A percentile compares a stretch with the other conserved stretches of the same genome.
These are phyloP conservation scores for Scyliorhinus canicula DNA, from an alignment of 2,797 vertebrate species.

Conservation along the genomic window DNA sequence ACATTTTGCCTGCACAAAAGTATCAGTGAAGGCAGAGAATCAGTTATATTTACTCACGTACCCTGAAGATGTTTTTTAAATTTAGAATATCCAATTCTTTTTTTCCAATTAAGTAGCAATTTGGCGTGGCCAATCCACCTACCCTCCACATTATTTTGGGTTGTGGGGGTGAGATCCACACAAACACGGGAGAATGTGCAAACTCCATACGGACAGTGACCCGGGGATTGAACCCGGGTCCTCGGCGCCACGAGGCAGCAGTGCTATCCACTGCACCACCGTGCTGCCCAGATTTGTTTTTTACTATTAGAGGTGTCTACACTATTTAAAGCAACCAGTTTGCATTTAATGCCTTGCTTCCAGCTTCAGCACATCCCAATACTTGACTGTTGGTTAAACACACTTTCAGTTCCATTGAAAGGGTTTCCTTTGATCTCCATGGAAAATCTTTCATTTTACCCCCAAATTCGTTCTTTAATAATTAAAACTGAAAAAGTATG, in stretches of 20 bases:
- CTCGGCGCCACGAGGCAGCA: too few relatives aligned
- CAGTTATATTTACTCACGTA: not conserved
- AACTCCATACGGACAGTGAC: too few relatives aligned
- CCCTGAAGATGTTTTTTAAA: not conserved
- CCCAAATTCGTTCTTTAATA: not conserved
- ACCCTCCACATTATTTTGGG: too few relatives aligned
- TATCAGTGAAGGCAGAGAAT: slow-evolving; percentile 44
- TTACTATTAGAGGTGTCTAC: not conserved
- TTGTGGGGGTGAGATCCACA: too few relatives aligned
- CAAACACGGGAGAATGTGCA: too few relatives aligned
- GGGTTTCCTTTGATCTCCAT: not conserved
- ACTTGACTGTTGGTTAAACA: not conserved
- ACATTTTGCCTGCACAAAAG: slow-evolving; percentile 51
- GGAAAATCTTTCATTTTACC: not conserved
- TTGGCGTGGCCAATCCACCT: too few relatives aligned
- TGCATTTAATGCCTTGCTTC: not conserved
- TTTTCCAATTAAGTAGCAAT: too few relatives aligned
- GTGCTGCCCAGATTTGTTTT: too few relatives aligned
- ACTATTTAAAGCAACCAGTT: not conserved
- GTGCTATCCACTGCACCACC: too few relatives aligned
- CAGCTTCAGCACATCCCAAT: not conserved
- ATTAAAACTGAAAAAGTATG: not conserved
- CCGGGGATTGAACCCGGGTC: too few relatives aligned
- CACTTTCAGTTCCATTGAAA: not conserved
- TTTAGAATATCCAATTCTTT: too few relatives aligned